Evolutionary conservation across 2,888 invertebrate genomes (phyloP).

Genomic region (Hypercompe scribonia): DNA sequence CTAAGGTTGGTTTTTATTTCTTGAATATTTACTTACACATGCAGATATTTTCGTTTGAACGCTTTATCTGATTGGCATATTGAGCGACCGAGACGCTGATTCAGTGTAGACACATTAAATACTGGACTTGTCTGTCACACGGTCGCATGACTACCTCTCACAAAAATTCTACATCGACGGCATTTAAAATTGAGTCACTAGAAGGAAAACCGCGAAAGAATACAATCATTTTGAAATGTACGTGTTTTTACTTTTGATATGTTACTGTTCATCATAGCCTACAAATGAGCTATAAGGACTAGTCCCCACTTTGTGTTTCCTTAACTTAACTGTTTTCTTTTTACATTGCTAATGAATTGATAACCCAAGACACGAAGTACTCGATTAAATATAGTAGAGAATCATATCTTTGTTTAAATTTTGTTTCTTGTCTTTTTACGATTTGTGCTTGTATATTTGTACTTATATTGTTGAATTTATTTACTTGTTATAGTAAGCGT

Average conservation of each 20-base stretch:
- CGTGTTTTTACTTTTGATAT: neutral
- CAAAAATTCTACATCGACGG: conserved; percentile 11
- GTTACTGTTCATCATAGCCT: neutral
- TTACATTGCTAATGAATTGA: neutral
- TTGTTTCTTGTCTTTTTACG: neutral
- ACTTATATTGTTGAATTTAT: too few species aligned
- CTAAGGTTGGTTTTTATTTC: too few species aligned
- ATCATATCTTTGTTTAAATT: neutral
- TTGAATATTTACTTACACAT: neutral
- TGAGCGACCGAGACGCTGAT: conserved; percentile 1
- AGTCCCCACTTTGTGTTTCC: neutral
- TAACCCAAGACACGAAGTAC: neutral
- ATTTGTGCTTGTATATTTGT: too few species aligned
- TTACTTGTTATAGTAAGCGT: too few species aligned
- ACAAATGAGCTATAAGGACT: neutral
- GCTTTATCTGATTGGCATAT: conserved; percentile 14
- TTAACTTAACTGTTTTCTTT: neutral
- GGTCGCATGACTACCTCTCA: conserved; percentile 5
- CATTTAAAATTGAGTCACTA: conserved; percentile 17
- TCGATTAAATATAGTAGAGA: neutral
- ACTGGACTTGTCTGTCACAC: conserved; percentile 1
- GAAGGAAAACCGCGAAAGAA: conserved; percentile 17
- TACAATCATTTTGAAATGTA: neutral
- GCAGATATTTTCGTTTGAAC: conserved; percentile 4
- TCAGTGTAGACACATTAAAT: conserved; percentile 4